Evolutionary conservation across 1,140 invertebrate species (phyloP), one percentile per base, ranked within the genome.

Genomic region (Tetramorium parvispinum): DNA sequence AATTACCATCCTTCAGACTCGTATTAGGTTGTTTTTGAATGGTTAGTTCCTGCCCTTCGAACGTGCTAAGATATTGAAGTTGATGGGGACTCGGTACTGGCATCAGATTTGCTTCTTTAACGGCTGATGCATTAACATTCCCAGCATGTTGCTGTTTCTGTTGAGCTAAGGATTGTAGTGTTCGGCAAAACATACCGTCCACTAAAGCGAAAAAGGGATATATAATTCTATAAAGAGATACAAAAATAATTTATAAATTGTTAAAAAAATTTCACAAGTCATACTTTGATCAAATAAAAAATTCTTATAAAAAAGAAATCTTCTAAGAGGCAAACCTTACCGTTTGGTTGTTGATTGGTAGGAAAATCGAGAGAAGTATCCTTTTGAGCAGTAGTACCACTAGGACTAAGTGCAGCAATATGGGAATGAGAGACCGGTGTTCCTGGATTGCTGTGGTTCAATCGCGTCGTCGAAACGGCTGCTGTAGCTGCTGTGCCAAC

Each of bases 1-100:
- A 91, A 79, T 94, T 96, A 86, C 96, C 96, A 93, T 98, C 97
- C 93, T 97, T 97, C n/a, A 98, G 95, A 93, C 97, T 98, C 40
- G 98, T 98, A 94, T 99, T 99, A 21, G 98, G 98, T 95, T 99
- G 98, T 95, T 99, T 99, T 94, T 99, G 98, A 95, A 99, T 99
- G 76, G 98, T 99, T 87, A 99, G 95, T 96, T 99, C 98, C 96
- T 99, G 98, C 65, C 98, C 98, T 96, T 99, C 98, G 95, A 99
- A 99, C 85, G 98, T 97, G 96, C 98, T 99, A 85, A 99, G 96
- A 96, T 99, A 99, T 91, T 98, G 98, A 93, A 99, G 99, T 96
- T 99, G 98, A 95, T 99, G 98, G 43, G 98, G 98, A 78, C 98
- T 99, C 85, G 98, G 98, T 88, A 99, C 98, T 61, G 98, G 98